These are phyloP conservation scores for Argya squamiceps DNA, from an alignment of 2,797 vertebrate genomes.

Conservation along the genomic window DNA sequence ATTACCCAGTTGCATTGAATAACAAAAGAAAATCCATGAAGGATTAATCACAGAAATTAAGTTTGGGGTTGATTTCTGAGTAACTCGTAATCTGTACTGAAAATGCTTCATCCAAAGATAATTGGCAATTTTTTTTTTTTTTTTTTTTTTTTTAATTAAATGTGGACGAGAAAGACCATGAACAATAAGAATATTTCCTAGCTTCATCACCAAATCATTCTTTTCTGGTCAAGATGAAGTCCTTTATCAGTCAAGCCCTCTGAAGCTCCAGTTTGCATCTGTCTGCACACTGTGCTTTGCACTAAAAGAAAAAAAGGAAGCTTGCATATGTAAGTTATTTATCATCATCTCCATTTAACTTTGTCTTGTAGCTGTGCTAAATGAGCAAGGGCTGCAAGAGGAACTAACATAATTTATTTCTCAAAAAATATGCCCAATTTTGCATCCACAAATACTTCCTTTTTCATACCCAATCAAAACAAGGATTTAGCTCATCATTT, in stretches of 20 bases:
- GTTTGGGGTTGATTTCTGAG: conserved; percentile 59
- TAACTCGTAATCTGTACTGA: conserved; percentile 57
- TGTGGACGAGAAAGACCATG: conserved; percentile 30
- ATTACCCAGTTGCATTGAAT: conserved; percentile 40
- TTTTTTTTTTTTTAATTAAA: not conserved
- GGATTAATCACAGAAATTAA: conserved; percentile 60
- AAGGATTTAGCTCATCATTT: not conserved
- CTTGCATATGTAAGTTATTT: conserved; percentile 7
- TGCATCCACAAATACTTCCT: not conserved
- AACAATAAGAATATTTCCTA: conserved; percentile 20
- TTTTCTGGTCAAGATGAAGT: conserved; percentile 8
- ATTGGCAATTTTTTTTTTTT: not conserved
- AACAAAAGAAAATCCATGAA: conserved; percentile 56
- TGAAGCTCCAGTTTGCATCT: conserved; percentile 19
- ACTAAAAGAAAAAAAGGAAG: not conserved
- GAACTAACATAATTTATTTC: conserved; percentile 14
- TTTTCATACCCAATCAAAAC: not conserved
- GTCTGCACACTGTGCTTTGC: not conserved
- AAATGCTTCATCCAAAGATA: conserved; percentile 63
- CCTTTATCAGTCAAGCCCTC: conserved; percentile 10
- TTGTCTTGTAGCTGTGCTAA: conserved; percentile 15
- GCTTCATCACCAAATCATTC: not conserved
- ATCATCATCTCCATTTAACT: conserved; percentile 25
- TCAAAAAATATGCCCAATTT: not conserved
- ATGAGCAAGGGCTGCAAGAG: not conserved